A percentile compares a stretch with the other conserved stretches of the same genome.
Conservation (phyloP, 1,140 invertebrate species). For the Archivesica marissinica region DNA sequence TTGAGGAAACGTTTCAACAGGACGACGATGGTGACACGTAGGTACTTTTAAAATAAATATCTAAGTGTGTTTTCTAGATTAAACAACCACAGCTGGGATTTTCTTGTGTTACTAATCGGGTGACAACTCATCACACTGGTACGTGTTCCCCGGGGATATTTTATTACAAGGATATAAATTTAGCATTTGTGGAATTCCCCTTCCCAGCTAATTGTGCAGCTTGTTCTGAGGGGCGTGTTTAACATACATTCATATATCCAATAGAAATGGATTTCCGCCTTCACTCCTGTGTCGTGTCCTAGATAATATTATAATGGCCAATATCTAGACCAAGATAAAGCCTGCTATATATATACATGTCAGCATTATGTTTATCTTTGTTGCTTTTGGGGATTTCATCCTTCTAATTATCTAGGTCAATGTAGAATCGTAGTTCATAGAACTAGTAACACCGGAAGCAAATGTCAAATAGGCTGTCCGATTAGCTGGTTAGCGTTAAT, state of each 20-base stretch:
- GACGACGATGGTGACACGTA: conserved; percentile 62
- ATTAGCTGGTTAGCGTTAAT: too few species aligned
- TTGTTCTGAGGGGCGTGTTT: not conserved
- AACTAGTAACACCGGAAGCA: too few species aligned
- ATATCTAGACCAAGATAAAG: too few species aligned
- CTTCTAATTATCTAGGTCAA: too few species aligned
- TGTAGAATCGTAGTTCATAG: too few species aligned
- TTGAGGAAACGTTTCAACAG: conserved; percentile 36
- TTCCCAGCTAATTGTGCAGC: conserved; percentile 19
- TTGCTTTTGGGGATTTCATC: too few species aligned
- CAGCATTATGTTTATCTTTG: too few species aligned
- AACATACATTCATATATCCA: not conserved
- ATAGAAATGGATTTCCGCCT: not conserved
- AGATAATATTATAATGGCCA: too few species aligned
- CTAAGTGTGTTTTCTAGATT: not conserved
- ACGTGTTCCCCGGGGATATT: not conserved
- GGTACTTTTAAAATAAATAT: not conserved
- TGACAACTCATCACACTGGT: not conserved
- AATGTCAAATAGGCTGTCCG: too few species aligned
- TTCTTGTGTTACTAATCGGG: not conserved
- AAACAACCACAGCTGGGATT: not conserved
- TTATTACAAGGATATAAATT: conserved; percentile 24
- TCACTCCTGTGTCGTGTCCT: too few species aligned
- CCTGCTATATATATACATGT: too few species aligned
- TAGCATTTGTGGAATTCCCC: conserved; percentile 3